Conservation (phyloP, 2,113 vertebrate species). For the Thryonomys swinderianus region DNA sequence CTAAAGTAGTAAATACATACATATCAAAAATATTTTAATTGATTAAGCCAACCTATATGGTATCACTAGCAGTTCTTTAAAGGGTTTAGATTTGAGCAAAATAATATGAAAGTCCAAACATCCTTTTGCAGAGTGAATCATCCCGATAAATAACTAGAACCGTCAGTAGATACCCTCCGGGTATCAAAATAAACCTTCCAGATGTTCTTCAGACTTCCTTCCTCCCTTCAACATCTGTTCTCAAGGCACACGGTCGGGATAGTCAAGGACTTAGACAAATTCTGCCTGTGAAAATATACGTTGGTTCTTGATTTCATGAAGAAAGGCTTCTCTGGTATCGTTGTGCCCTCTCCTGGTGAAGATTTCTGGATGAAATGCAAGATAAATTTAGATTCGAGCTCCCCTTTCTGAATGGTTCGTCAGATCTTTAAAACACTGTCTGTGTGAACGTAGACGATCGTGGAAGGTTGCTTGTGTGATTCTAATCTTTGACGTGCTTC, state of each 20-base stretch:
- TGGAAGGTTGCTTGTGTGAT: not conserved
- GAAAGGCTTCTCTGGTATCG: not conserved
- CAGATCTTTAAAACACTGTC: not conserved
- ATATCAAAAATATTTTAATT: not conserved
- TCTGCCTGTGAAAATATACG: not conserved
- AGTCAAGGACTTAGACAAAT: not conserved
- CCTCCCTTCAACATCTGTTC: constrained; percentile 12
- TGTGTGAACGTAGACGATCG: not conserved
- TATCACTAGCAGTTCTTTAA: constrained; percentile 25
- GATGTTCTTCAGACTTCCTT: not conserved
- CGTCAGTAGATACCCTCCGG: not conserved
- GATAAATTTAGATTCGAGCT: not conserved
- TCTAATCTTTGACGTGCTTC: not conserved
- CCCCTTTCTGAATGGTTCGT: not conserved
- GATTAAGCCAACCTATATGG: not conserved
- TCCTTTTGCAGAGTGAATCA: not conserved
- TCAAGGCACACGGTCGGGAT: not conserved
- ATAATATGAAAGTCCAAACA: constrained; percentile 21
- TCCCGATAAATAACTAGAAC: not conserved
- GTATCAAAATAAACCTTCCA: constrained; percentile 54
- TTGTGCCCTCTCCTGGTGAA: constrained; percentile 64
- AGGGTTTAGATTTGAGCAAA: not conserved
- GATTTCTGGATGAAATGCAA: not conserved
- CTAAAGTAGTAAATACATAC: not conserved
- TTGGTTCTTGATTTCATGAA: not conserved